Base-by-base conservation (phyloP, 2,797 vertebrate genomes). In the Pelochelys cantorii region DNA sequence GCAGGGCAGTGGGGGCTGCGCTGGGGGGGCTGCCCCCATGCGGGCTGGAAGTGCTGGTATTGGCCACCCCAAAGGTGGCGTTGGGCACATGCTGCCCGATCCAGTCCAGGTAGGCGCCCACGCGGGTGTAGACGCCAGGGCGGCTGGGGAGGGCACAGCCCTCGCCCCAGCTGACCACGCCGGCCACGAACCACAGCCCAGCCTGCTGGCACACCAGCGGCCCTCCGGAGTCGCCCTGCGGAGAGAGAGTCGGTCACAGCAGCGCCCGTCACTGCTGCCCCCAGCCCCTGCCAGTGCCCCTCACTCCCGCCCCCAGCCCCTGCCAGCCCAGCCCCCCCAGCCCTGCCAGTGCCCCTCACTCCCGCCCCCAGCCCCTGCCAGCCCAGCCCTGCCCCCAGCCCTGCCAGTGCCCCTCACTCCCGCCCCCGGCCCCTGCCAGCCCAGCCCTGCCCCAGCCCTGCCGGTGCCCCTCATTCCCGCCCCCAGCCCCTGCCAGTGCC, bases 141-240 rank as follows among this genome's bases (percentile, higher is more conserved):
- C 84, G 97, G 27, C 74, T 92, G 37, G 95, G 86, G 2, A 98
- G 91, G 18, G 98, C 98, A 92, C 98, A 99, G 4, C 98, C 98
- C 3, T 98, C 95, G 0, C 98, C 98, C 98, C 98, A 98, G 75
- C 98, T 98, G 81, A 98, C 98, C 75, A 98, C 4, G 29, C 98
- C 98, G 0, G 95, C 97, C 65, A 98, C 81, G 90, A 98, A 83
- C 42, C 97, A 98, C 18, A 94, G 81, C 23, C 88, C 92, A 4
- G 97, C 97, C 1, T 31, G 31, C 57, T 81, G 78, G 57, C 90
- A 92, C 34, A 88, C 90, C 42, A 92, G 71, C 25, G 90, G 98
- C 42, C 98, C 98, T 12, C 98, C 98, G 2, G 98, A 98, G 95
- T 98, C 98, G 4, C 98, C 98, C 98, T 98, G 83, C 17, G 18